Conservation (phyloP, 2,797 vertebrate species). For the Labeo calbasu region DNA sequence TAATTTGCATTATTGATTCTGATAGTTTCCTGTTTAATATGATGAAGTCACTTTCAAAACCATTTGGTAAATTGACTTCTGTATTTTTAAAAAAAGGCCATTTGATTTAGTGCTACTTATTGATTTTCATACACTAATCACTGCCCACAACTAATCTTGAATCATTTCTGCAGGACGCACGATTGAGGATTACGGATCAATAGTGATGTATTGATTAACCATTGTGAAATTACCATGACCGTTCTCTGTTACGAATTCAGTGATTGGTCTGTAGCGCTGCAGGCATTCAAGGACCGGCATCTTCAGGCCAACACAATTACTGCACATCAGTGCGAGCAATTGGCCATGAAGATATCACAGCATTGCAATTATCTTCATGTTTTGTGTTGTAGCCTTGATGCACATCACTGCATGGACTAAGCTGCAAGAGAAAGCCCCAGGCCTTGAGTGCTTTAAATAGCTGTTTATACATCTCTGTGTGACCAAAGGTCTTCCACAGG, state of each 20-base stretch:
- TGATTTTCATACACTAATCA: conserved; percentile 4
- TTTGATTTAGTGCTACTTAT: not conserved
- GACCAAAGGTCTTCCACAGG: conserved; percentile 15
- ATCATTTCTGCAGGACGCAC: conserved; percentile 34
- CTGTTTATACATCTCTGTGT: conserved; percentile 1
- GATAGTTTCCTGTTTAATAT: no score
- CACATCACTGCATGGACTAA: conserved; percentile 66
- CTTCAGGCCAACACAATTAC: conserved; percentile 78
- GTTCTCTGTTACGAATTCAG: conserved; percentile 24
- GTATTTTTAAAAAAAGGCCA: not conserved
- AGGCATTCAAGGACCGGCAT: conserved; percentile 58
- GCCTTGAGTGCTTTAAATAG: not conserved
- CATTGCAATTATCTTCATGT: conserved; percentile 73
- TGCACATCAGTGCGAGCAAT: conserved; percentile 79
- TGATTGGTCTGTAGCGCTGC: conserved; percentile 63
- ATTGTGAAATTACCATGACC: conserved; percentile 19
- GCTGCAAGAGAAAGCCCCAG: conserved; percentile 26
- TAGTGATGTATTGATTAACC: conserved; percentile 44
- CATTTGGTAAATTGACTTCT: not conserved
- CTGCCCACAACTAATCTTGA: conserved; percentile 9
- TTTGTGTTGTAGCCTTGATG: conserved; percentile 72
- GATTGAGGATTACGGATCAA: conserved; percentile 43
- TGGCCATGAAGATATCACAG: conserved; percentile 78
- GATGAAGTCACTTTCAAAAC: no score
- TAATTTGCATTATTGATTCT: no score